Conservation (phyloP, 2,797 vertebrate genomes). For the Acanthurus leucopareius region DNA sequence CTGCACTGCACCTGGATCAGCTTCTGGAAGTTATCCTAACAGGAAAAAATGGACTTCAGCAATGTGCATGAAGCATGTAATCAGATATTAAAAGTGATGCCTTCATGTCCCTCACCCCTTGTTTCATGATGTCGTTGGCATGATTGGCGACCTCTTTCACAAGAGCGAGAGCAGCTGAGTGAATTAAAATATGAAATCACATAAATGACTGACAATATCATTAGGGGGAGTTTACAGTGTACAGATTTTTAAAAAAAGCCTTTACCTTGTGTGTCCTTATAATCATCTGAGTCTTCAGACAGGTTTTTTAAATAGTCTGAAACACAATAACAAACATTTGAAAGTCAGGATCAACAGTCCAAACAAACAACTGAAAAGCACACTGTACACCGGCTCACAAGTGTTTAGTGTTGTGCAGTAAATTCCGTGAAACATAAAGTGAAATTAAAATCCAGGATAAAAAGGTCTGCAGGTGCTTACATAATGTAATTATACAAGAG, state of each 20-base stretch:
- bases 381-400: conserved; percentile 17
- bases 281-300: conserved; percentile 93
- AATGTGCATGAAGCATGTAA: neutral
- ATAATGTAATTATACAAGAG: conserved; percentile 63
- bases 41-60: conserved; percentile 13
- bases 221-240: conserved; percentile 23
- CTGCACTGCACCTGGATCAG: conserved; percentile 99
- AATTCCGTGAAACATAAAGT: conserved; percentile 58
- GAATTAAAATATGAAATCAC: neutral
- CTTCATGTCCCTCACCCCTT: conserved; percentile 87
- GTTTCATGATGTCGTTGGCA: conserved; percentile 99
- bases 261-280: conserved; percentile 97
- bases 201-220: too few species aligned
- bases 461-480: conserved; percentile 62
- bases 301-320: conserved; percentile 99
- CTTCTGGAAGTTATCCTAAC: conserved; percentile 98
- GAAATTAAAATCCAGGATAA: conserved; percentile 53
- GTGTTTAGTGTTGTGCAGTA: conserved; percentile 30
- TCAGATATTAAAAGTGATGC: neutral
- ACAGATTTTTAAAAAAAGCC: conserved; percentile 95
- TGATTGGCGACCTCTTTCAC: conserved; percentile 99
- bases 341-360: neutral
- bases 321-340: conserved; percentile 38
- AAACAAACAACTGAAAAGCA: conserved; percentile 5
- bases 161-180: conserved; percentile 92